Base-by-base conservation (phyloP, 2,888 invertebrate species). In the Phymatocera aterrima region DNA sequence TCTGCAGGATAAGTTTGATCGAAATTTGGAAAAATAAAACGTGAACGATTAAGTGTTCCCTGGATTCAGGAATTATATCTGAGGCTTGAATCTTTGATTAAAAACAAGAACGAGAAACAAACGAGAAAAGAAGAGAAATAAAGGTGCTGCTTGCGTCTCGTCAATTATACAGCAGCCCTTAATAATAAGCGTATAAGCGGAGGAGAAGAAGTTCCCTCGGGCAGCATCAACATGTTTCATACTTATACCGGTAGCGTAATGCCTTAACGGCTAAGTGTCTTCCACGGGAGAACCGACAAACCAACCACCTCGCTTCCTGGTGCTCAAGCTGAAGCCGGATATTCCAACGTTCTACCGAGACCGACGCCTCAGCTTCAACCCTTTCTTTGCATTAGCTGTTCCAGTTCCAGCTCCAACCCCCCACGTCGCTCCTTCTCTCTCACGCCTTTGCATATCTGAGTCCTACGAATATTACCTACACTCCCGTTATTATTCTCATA, bases 191-290 rank as follows among this genome's bases (percentile, higher is more conserved):
- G 82, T 60, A 75, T 75, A 81, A 79, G 77, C 81, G 83, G 80
- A 82, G 84, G 75, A 80, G 81, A 80, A 80, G 84, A 87, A 85
- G 84, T 86, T 88, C 88, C 89, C 89, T 83, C 83, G 88, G 87
- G 89, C 84, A 82, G 84, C 86, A 88, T 88, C 85, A 85, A 85
- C 86, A 88, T 89, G 88, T 87, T 88, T 89, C 87, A 88, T 88
- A 87, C 87, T 89, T 88, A 88, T 85, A 72, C 37, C 75, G 57
- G 40, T 24, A 60, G 40, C 40, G 72, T 75, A 75, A 75, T 83
- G 85, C 84, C 60, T 86, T 86, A 88, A 88, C 86, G 84, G 85
- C 84, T 83, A 80, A 84, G 83, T 82, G 74, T 79, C 72, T 78
- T 77, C 40, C 72, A 72, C n/a, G n/a, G 72, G 51, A 72, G 28